Percentiles rank a stretch among this genome's conserved stretches.
These are phyloP conservation scores for Alitta virens DNA, from an alignment of 2,888 invertebrate species.

Conservation along the genomic window DNA sequence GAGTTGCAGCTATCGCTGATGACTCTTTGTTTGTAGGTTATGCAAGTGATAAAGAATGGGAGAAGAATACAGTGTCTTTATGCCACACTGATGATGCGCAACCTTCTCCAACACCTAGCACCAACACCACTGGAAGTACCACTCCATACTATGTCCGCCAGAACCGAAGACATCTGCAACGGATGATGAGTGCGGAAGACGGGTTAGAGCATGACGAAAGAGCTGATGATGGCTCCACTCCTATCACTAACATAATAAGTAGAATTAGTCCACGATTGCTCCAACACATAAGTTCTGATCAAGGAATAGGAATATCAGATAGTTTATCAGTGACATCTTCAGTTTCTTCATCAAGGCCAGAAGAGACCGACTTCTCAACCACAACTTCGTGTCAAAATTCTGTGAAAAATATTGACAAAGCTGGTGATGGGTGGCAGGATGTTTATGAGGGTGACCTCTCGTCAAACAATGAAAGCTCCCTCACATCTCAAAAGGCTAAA, in stretches of 20 bases:
- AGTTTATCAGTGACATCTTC: constrained; percentile 6
- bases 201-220: neutral
- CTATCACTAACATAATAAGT: neutral
- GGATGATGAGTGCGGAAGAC: constrained; percentile 8
- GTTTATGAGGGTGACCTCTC: constrained; percentile 19
- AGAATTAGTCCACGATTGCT: constrained; percentile 1
- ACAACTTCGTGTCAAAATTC: constrained; percentile 2
- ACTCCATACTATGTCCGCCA: constrained; percentile 12
- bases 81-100: neutral
- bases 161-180: constrained; percentile 3
- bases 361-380: constrained; percentile 9
- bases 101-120: constrained; percentile 6
- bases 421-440: constrained; percentile 14
- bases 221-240: neutral
- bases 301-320: constrained; percentile 14
- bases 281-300: constrained; percentile 14
- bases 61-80: constrained; percentile 6
- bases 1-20: neutral
- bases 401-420: neutral
- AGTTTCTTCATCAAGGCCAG: constrained; percentile 1
- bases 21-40: constrained; percentile 19
- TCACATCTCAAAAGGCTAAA: constrained; percentile 10
- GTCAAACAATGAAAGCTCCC: constrained; percentile 20
- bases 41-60: constrained; percentile 21
- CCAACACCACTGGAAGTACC: constrained; percentile 2